A percentile compares a stretch with the other conserved stretches of the same genome.
Evolutionary conservation across 35 echinoderm and acorn worm genomes (phyloP).

Genomic region (Holothuria glaberrima): DNA sequence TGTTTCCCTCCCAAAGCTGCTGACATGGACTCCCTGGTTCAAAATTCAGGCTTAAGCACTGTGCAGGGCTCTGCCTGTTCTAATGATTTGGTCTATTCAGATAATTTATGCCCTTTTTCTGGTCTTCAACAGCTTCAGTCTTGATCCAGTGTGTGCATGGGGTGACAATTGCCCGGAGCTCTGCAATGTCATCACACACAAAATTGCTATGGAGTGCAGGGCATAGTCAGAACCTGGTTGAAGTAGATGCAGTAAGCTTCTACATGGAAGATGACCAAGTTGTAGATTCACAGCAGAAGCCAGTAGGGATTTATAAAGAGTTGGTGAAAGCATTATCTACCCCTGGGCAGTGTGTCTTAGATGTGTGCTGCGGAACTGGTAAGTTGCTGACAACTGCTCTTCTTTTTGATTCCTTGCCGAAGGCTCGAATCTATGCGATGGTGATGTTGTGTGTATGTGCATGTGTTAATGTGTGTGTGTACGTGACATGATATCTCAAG

Average conservation of each 20-base stretch:
- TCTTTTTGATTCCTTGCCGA: too few species aligned
- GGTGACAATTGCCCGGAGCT: neutral
- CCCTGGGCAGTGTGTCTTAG: neutral
- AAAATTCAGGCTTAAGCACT: too few species aligned
- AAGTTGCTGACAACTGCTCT: neutral
- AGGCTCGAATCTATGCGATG: too few species aligned
- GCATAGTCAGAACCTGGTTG: neutral
- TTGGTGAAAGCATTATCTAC: neutral
- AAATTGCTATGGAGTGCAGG: neutral
- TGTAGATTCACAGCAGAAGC: neutral
- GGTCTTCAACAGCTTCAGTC: too few species aligned
- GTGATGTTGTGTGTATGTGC: too few species aligned
- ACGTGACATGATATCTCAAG: too few species aligned
- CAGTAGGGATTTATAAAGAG: neutral
- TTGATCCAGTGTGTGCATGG: slow-evolving; percentile 9
- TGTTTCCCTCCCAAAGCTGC: too few species aligned
- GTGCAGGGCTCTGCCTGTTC: too few species aligned
- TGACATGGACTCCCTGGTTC: too few species aligned
- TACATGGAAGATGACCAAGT: neutral
- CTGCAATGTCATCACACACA: neutral
- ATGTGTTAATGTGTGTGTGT: too few species aligned
- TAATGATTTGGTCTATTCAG: too few species aligned
- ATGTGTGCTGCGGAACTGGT: neutral
- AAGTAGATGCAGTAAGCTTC: neutral
- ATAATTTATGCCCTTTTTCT: too few species aligned